These are phyloP conservation scores for Nemotelus pantherinus DNA, from an alignment of 2,888 invertebrate species.

Conservation along the genomic window DNA sequence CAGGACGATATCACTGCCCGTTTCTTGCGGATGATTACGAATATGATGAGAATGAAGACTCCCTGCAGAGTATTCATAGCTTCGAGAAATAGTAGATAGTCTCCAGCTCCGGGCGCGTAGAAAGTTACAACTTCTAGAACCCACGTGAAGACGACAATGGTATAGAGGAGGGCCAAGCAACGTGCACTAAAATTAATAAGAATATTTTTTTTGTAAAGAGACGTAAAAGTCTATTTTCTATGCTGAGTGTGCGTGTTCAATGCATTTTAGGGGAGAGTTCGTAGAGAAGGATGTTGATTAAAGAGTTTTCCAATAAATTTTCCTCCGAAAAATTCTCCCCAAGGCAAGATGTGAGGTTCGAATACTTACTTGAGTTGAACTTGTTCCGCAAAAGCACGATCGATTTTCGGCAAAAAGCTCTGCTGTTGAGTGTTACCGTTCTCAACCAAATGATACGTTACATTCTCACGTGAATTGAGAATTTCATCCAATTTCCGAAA, in stretches of 20 bases:
- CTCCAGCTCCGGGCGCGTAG: conserved; percentile 60
- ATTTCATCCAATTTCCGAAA: conserved; percentile 59
- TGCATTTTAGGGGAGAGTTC: too few relatives aligned
- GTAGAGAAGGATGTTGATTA: too few relatives aligned
- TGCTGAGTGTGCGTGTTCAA: too few relatives aligned
- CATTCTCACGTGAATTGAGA: conserved; percentile 47
- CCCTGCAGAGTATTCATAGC: conserved; percentile 77
- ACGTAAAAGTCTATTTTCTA: too few relatives aligned
- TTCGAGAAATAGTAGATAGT: conserved; percentile 72
- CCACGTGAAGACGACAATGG: conserved; percentile 78
- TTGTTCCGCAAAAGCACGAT: conserved; percentile 42
- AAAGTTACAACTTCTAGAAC: conserved; percentile 75
- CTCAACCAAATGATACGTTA: conserved; percentile 19
- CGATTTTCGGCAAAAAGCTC: conserved; percentile 33
- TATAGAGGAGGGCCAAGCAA: conserved; percentile 67
- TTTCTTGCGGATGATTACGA: conserved; percentile 65
- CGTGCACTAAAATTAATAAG: conserved; percentile 57
- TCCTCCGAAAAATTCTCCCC: too few relatives aligned
- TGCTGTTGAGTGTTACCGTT: conserved; percentile 25
- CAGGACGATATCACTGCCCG: conserved; percentile 60
- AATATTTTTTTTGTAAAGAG: background rate
- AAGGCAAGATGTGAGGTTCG: too few relatives aligned
- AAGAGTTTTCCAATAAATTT: too few relatives aligned
- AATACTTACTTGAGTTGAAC: conserved; percentile 45
- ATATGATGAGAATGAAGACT: conserved; percentile 73